Evolutionary conservation across 2,888 invertebrate genomes (phyloP).

Genomic region (Anticlea derivata): DNA sequence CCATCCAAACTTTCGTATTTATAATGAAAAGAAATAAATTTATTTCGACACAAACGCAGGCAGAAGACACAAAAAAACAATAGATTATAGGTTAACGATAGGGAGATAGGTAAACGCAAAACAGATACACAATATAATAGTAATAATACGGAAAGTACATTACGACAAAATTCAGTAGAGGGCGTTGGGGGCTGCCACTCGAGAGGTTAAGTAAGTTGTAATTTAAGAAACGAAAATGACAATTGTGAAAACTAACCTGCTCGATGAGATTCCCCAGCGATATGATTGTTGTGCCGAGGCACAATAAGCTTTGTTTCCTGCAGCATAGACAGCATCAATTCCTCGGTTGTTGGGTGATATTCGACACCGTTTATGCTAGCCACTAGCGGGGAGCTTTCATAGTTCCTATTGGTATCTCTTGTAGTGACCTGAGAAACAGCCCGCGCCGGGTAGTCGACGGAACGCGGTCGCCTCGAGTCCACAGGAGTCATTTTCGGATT

Average conservation of each 20-base stretch:
- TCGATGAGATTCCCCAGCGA: conserved; percentile 70
- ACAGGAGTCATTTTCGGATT: conserved; percentile 83
- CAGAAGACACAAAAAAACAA: no score
- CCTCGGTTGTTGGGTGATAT: conserved; percentile 77
- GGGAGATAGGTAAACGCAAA: no score
- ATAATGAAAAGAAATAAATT: no score
- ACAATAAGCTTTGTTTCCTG: conserved; percentile 76
- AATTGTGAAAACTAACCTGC: conserved; percentile 56
- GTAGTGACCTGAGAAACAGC: conserved; percentile 41
- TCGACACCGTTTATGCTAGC: conserved; percentile 77
- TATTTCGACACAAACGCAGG: no score
- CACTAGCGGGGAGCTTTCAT: conserved; percentile 73
- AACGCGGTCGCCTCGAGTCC: conserved; percentile 68
- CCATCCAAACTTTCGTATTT: no score
- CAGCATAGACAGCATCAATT: conserved; percentile 76
- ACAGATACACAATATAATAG: no score
- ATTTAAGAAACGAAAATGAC: no score
- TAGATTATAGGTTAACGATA: no score
- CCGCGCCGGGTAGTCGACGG: conserved; percentile 65
- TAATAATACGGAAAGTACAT: no score
- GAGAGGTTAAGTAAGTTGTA: no score
- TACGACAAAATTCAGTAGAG: no score
- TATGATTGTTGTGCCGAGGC: conserved; percentile 65
- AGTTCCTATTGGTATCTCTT: conserved; percentile 63
- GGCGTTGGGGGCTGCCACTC: no score